Conservation (phyloP, 2,888 invertebrate genomes). For the Lathronympha strigana region DNA sequence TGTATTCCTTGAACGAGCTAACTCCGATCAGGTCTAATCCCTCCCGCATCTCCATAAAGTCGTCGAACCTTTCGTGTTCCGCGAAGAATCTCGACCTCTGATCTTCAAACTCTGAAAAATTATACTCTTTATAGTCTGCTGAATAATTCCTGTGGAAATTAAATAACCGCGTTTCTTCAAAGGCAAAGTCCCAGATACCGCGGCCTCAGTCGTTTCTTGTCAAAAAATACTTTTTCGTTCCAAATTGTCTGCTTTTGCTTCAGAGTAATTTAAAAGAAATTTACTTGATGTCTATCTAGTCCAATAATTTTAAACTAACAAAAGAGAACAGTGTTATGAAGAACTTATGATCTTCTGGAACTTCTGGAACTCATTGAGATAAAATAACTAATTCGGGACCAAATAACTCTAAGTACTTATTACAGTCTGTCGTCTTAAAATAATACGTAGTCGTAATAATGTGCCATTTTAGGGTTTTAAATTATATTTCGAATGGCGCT, state of each 20-base stretch:
- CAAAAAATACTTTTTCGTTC: slow-evolving; percentile 28
- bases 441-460: too few species aligned
- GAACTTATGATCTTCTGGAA: too few species aligned
- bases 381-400: not conserved
- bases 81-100: slow-evolving; percentile 91
- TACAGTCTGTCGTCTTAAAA: too few species aligned
- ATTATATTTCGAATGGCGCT: too few species aligned
- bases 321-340: not conserved
- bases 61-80: slow-evolving; percentile 91
- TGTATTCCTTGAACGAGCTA: slow-evolving; percentile 82
- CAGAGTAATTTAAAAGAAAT: slow-evolving; percentile 20
- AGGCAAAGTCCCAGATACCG: slow-evolving; percentile 14
- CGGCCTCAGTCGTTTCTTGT: slow-evolving; percentile 14
- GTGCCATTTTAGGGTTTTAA: too few species aligned
- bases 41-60: slow-evolving; percentile 94
- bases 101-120: slow-evolving; percentile 89
- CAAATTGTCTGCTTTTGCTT: slow-evolving; percentile 13
- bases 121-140: slow-evolving; percentile 25
- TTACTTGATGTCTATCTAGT: slow-evolving; percentile 10
- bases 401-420: not conserved
- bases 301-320: slow-evolving; percentile 4
- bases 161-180: slow-evolving; percentile 29
- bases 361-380: not conserved
- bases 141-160: slow-evolving; percentile 16
- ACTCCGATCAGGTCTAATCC: slow-evolving; percentile 89